phyloP scores from a whole-genome alignment of 2,797 vertebrate genomes.

The Emydoidea blandingii region DNA sequence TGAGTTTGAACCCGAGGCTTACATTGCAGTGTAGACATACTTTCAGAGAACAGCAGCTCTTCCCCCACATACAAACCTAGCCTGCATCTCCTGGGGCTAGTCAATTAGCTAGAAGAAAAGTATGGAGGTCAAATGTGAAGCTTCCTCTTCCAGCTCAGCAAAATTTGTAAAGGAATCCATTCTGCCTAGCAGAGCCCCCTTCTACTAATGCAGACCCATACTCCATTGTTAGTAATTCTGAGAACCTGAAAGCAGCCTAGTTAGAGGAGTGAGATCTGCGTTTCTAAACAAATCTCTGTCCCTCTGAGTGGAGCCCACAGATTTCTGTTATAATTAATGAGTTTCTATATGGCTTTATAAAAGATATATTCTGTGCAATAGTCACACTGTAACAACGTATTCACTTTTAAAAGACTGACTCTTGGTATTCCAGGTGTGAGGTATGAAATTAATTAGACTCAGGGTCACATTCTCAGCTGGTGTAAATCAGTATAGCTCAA shows the following conservation, averaged over 20 bases:
- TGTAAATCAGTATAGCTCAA: neutral
- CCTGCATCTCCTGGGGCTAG: neutral
- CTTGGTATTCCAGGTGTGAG: neutral
- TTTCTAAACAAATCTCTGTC: neutral
- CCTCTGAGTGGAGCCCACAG: neutral
- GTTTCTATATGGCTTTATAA: neutral
- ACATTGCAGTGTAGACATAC: too few relatives aligned
- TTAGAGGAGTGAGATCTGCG: neutral
- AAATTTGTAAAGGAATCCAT: neutral
- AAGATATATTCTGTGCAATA: neutral
- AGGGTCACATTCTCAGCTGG: neutral
- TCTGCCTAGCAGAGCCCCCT: neutral
- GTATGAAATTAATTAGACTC: slow-evolving; percentile 14
- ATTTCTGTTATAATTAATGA: neutral
- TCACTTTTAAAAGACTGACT: neutral
- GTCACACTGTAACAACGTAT: neutral
- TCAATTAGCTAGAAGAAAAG: neutral
- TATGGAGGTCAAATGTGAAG: neutral
- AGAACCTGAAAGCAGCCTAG: neutral
- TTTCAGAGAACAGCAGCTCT: too few relatives aligned
- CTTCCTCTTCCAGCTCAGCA: neutral
- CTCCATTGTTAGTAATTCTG: neutral
- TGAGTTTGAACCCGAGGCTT: too few relatives aligned
- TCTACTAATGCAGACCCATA: neutral
- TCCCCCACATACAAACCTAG: neutral